phyloP scores from a whole-genome alignment of 2,888 invertebrate species.

The Leucozona laternaria region DNA sequence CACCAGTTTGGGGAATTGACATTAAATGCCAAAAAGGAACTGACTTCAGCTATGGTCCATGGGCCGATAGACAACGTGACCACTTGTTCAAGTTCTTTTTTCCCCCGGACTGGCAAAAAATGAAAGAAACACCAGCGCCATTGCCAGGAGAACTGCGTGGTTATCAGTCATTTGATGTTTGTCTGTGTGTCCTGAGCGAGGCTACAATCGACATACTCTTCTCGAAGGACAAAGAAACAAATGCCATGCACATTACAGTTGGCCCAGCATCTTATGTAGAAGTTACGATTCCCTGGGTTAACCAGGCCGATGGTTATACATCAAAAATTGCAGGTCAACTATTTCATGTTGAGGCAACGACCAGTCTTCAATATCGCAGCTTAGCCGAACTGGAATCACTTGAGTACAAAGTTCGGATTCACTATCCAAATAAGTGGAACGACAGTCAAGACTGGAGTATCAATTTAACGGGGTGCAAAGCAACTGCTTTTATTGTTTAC shows the following conservation, averaged over 20 bases:
- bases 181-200: slow-evolving; percentile 94
- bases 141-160: slow-evolving; percentile 94
- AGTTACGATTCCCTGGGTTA: slow-evolving; percentile 97
- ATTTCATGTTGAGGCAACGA: slow-evolving; percentile 96
- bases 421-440: slow-evolving; percentile 98
- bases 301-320: slow-evolving; percentile 93
- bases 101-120: slow-evolving; percentile 92
- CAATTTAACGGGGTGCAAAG: slow-evolving; percentile 96
- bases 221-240: slow-evolving; percentile 95
- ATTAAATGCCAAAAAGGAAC: slow-evolving; percentile 96
- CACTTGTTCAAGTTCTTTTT: slow-evolving; percentile 98
- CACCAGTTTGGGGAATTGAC: slow-evolving; percentile 97
- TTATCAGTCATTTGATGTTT: slow-evolving; percentile 96
- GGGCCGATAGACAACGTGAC: slow-evolving; percentile 99
- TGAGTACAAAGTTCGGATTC: slow-evolving; percentile 91
- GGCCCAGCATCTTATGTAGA: slow-evolving; percentile 98
- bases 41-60: slow-evolving; percentile 98
- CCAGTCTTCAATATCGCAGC: slow-evolving; percentile 96
- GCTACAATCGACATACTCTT: slow-evolving; percentile 98
- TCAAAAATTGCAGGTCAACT: slow-evolving; percentile 97
- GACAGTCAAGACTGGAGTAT: slow-evolving; percentile 98
- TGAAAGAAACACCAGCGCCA: slow-evolving; percentile 91
- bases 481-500: slow-evolving; percentile 95
- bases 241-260: slow-evolving; percentile 97
- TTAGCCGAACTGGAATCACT: slow-evolving; percentile 97